Evolutionary conservation across 2,113 vertebrate species (phyloP).

Genomic region (Pao palembangensis): DNA sequence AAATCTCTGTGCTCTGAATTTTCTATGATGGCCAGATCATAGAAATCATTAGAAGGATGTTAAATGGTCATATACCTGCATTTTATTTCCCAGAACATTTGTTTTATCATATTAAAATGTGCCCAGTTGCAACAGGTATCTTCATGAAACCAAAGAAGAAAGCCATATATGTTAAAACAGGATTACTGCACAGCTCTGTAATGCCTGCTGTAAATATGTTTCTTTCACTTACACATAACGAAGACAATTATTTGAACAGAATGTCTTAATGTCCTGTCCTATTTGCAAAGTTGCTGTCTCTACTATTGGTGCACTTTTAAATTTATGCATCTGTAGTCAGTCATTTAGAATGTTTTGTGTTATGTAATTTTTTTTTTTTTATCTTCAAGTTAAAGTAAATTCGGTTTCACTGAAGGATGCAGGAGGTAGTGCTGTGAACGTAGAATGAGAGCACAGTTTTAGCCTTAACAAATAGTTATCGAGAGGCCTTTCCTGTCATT

Average conservation of each 20-base stretch:
- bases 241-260: slow-evolving; percentile 5
- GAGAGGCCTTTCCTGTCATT: slow-evolving; percentile 64
- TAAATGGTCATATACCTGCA: not conserved
- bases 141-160: slow-evolving; percentile 69
- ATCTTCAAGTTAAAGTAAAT: slow-evolving; percentile 16
- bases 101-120: not conserved
- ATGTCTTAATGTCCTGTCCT: slow-evolving; percentile 1
- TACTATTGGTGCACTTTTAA: slow-evolving; percentile 13
- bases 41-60: slow-evolving; percentile 9
- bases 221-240: slow-evolving; percentile 8
- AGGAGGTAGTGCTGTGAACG: slow-evolving; percentile 31
- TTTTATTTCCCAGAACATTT: slow-evolving; percentile 22
- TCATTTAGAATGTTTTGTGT: not conserved
- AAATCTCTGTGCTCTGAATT: slow-evolving; percentile 22
- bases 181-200: slow-evolving; percentile 19
- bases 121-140: slow-evolving; percentile 31
- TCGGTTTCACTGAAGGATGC: slow-evolving; percentile 7
- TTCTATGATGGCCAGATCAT: slow-evolving; percentile 1
- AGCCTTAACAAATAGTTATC: slow-evolving; percentile 67
- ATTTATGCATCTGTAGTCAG: slow-evolving; percentile 17
- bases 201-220: slow-evolving; percentile 16
- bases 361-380: slow-evolving; percentile 12
- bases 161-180: slow-evolving; percentile 61
- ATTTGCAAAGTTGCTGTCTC: slow-evolving; percentile 18
- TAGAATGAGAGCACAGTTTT: slow-evolving; percentile 52